These are phyloP conservation scores for Poecilia latipinna DNA, from an alignment of 2,113 vertebrate genomes.

Conservation along the genomic window DNA sequence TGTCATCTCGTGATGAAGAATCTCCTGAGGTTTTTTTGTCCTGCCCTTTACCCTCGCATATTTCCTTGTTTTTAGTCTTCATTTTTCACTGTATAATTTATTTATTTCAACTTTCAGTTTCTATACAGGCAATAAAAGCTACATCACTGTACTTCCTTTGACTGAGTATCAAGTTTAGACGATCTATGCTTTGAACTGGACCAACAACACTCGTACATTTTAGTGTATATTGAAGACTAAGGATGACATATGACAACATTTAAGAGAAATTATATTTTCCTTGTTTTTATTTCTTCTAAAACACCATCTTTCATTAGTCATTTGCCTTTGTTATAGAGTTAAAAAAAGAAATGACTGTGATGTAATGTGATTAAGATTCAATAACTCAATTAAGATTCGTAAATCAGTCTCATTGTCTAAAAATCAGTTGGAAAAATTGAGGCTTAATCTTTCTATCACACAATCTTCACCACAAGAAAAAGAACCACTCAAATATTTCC, in stretches of 20 bases:
- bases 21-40: constrained; percentile 5
- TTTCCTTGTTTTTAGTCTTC: not conserved
- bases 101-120: too few relatives aligned
- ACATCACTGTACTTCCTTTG: too few relatives aligned
- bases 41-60: not conserved
- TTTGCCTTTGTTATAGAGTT: not conserved
- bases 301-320: not conserved
- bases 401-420: not conserved
- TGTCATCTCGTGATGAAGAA: not conserved
- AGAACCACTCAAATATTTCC: too few relatives aligned
- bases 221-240: too few relatives aligned
- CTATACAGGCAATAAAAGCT: not conserved
- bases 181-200: not conserved
- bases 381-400: too few relatives aligned
- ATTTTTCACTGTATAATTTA: not conserved
- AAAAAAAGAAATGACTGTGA: not conserved
- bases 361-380: not conserved
- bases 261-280: too few relatives aligned
- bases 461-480: too few relatives aligned
- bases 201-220: not conserved
- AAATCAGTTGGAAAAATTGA: not conserved
- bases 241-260: not conserved
- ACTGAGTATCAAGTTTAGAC: not conserved
- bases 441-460: too few relatives aligned
- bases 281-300: too few relatives aligned